A percentile compares a stretch with the other conserved stretches of the same genome.
phyloP scores from a whole-genome alignment of 2,888 invertebrate species.

The Blomia tropicalis region DNA sequence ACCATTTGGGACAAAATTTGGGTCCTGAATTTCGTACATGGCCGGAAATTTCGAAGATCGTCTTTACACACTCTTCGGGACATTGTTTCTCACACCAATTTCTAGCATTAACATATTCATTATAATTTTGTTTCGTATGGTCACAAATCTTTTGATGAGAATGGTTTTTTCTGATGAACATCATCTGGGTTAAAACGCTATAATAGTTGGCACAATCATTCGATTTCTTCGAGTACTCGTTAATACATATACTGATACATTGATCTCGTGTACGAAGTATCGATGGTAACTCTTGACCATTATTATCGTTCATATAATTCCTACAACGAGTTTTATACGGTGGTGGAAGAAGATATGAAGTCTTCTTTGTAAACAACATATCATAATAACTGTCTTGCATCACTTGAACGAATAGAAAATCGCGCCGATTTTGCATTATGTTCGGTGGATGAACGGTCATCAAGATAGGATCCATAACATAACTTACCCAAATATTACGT shows the following conservation, averaged over 20 bases:
- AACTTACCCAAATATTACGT: background rate
- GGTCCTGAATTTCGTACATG: background rate
- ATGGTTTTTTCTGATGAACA: background rate
- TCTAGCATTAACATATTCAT: background rate
- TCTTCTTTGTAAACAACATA: conserved; percentile 7
- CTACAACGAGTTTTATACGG: conserved; percentile 2
- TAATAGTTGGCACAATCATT: conserved; percentile 2
- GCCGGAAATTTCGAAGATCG: background rate
- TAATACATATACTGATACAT: conserved; percentile 15
- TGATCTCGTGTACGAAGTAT: conserved; percentile 2
- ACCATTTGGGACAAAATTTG: background rate
- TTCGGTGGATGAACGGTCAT: conserved; percentile 15
- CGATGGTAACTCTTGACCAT: background rate
- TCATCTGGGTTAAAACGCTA: background rate
- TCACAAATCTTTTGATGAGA: background rate
- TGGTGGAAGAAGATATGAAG: background rate
- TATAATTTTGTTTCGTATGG: background rate
- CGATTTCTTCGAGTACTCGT: background rate
- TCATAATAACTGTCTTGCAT: background rate
- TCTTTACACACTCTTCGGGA: background rate
- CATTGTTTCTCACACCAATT: background rate
- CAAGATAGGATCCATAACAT: background rate
- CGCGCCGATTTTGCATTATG: conserved; percentile 7
- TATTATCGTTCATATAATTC: background rate
- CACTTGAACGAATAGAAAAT: conserved; percentile 1